phyloP scores from a whole-genome alignment of 2,113 vertebrate species.

The Prolemur simus region DNA sequence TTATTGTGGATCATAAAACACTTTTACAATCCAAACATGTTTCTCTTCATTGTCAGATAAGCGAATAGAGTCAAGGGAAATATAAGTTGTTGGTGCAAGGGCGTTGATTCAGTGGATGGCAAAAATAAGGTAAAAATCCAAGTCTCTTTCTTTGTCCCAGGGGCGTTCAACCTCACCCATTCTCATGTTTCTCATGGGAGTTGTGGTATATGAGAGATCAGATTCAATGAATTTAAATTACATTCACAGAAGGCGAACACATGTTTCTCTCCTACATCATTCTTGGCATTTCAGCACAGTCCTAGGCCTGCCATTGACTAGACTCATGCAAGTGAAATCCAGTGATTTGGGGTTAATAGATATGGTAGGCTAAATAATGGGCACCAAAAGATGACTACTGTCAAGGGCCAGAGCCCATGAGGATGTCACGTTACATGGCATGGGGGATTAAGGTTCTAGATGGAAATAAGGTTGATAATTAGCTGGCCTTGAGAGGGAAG shows the following conservation, averaged over 20 bases:
- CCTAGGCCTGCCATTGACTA: background rate
- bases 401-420: background rate
- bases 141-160: background rate
- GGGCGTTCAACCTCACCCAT: background rate
- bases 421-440: background rate
- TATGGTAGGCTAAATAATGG: background rate
- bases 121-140: background rate
- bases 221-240: background rate
- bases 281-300: background rate
- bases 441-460: background rate
- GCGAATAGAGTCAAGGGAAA: background rate
- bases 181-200: background rate
- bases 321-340: background rate
- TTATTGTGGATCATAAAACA: background rate
- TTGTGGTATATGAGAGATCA: background rate
- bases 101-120: background rate
- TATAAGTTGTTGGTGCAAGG: background rate
- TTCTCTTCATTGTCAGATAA: background rate
- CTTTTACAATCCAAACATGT: background rate
- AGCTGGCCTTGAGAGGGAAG: background rate
- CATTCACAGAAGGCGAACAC: background rate
- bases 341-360: background rate
- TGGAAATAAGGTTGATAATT: background rate
- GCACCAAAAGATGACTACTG: background rate
- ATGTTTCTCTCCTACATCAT: background rate